Evolutionary conservation across 2,113 vertebrate genomes (phyloP), one percentile per base, ranked within the genome.

Genomic region (Pipa parva): DNA sequence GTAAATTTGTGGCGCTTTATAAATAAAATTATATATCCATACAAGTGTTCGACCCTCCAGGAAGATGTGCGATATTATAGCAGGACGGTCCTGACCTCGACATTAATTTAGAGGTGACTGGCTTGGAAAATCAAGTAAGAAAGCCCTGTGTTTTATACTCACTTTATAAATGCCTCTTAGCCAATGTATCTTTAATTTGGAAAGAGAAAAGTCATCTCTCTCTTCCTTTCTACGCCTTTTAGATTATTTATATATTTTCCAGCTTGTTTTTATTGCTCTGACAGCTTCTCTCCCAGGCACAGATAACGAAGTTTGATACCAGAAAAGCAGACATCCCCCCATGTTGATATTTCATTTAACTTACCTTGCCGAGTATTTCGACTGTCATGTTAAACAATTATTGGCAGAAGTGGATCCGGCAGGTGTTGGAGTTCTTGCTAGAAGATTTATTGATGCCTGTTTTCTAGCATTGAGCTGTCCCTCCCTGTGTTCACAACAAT

Each of bases 371-470:
- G 58, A 70, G 66, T 70, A 70, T 69, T 68, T 68, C 63, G 59
- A 64, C 52, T 74, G 69, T 66, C 72, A 76, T 73, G 63, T 51
- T 63, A 73, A 72, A 76, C 69, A 76, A 73, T 74, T 74, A 52
- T 61, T 51, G 33, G 75, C 63, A 17, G 26, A 57, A 33, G 63
- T 73, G 52, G 63, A 73, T 18, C 33, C 48, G 63, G 45, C 59
- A 76, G 51, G 57, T 71, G 73, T 52, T 73, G 70, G 63, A 36
- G 68, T 65, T 76, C 74, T 76, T 71, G 65, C 72, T 59, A 57
- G 72, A 78, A 76, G 74, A 63, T 50, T 55, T 76, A 50, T 78
- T 54, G 63, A 65, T 11, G 61, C 65, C 50, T 59, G 62, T 74
- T 67, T 69, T 61, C 54, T 59, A 71, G 73, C 73, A 72, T 69